These are phyloP conservation scores for Stichodactyla mertensii DNA, from an alignment of 64 coral and sea anemone species.

Conservation along the genomic window DNA sequence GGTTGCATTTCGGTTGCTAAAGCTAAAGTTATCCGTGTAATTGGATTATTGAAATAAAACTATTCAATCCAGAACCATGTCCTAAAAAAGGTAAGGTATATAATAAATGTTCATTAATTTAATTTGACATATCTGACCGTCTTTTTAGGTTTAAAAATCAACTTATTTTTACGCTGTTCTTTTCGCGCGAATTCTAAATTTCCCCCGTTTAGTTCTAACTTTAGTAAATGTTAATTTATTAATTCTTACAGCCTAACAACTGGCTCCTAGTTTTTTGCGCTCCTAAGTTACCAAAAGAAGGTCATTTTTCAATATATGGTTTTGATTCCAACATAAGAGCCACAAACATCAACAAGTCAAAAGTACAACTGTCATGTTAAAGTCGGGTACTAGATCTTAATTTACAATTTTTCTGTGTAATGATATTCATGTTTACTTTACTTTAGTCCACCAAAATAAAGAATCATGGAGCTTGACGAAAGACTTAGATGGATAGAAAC, in stretches of 20 bases:
- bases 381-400: not conserved
- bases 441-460: not conserved
- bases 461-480: constrained; percentile 91
- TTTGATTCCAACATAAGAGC: not conserved
- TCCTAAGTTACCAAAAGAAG: not conserved
- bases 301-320: not conserved
- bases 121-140: not conserved
- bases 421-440: not conserved
- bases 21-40: constrained; percentile 26
- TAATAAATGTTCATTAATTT: not conserved
- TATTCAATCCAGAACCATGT: constrained; percentile 15
- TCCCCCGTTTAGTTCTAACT: not conserved
- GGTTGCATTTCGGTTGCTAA: constrained; percentile 27
- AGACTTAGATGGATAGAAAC: constrained; percentile 94
- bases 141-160: not conserved
- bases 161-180: not conserved
- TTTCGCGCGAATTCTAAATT: constrained; percentile 41
- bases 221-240: constrained; percentile 6
- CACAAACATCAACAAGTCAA: not conserved
- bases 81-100: constrained; percentile 9
- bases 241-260: not conserved
- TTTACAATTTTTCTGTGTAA: not conserved
- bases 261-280: not conserved
- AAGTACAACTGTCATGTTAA: not conserved
- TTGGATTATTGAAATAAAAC: constrained; percentile 8